Conservation (phyloP, 2,113 vertebrate genomes). For the Larimichthys crocea region DNA sequence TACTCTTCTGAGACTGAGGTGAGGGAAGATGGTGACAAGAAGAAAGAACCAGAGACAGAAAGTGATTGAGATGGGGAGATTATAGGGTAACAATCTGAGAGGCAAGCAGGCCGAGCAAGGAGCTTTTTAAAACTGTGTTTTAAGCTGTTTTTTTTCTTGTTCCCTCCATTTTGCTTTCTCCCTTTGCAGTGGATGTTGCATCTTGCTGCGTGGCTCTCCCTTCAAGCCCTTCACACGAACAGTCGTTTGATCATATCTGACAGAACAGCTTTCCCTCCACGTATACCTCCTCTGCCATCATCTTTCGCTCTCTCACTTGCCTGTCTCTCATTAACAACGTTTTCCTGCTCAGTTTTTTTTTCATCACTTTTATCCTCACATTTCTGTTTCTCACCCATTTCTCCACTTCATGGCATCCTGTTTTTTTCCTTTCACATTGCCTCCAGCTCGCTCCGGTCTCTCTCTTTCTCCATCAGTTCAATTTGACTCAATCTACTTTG, state of each 20-base stretch:
- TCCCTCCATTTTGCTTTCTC: conserved; percentile 24
- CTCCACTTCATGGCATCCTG: background rate
- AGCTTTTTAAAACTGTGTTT: conserved; percentile 25
- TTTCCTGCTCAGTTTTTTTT: background rate
- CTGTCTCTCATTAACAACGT: conserved; percentile 35
- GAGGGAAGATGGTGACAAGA: background rate
- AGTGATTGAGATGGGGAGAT: conserved; percentile 40
- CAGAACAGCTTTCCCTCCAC: conserved; percentile 29
- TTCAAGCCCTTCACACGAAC: conserved; percentile 33
- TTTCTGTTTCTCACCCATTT: background rate
- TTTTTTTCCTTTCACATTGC: background rate
- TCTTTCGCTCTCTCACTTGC: conserved; percentile 16
- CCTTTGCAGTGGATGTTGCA: background rate
- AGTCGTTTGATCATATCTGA: conserved; percentile 62
- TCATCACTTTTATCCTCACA: conserved; percentile 16
- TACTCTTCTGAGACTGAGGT: conserved; percentile 17
- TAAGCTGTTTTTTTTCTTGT: conserved; percentile 13
- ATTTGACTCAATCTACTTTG: conserved; percentile 4
- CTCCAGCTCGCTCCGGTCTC: background rate
- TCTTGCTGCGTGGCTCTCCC: conserved; percentile 9
- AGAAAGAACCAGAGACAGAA: conserved; percentile 14
- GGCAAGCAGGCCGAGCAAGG: background rate
- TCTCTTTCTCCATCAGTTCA: background rate
- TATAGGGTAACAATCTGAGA: conserved; percentile 27
- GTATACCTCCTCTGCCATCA: conserved; percentile 19